Conservation (phyloP, 2,797 vertebrate species). For the Neomorphus geoffroyi region DNA sequence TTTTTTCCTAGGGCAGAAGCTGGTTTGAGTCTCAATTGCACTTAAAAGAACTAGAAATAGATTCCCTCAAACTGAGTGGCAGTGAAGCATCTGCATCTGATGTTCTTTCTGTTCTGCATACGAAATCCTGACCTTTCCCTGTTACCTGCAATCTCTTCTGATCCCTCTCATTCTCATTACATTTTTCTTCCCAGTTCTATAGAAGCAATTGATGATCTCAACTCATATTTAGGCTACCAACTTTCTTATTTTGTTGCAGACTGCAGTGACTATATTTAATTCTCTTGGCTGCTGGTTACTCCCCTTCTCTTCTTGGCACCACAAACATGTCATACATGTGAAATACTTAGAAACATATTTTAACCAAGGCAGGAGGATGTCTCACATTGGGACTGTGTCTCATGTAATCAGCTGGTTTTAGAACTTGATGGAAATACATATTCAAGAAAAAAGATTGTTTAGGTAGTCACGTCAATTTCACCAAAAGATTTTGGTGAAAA, state of each 20-base stretch:
- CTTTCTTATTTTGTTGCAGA: not conserved
- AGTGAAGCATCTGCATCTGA: not conserved
- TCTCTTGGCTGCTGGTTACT: not conserved
- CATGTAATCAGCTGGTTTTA: not conserved
- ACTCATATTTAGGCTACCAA: not conserved
- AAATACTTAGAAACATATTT: not conserved
- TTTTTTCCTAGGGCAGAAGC: not conserved
- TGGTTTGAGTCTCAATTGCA: not conserved
- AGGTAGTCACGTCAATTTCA: not conserved
- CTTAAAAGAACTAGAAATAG: not conserved
- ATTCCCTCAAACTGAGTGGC: not conserved
- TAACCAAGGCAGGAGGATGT: not conserved
- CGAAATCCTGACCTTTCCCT: not conserved
- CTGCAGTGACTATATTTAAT: not conserved
- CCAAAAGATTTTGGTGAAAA: not conserved
- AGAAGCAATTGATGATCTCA: not conserved
- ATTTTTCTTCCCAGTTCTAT: not conserved
- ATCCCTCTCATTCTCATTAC: not conserved
- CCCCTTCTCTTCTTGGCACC: not conserved
- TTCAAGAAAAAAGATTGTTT: not conserved
- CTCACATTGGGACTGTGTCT: not conserved
- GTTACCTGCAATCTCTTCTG: not conserved
- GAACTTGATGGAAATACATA: not conserved
- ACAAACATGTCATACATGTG: not conserved
- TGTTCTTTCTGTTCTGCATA: not conserved